These are phyloP conservation scores for Melikaiella ostensackeni DNA, from an alignment of 2,888 invertebrate species.

Conservation along the genomic window DNA sequence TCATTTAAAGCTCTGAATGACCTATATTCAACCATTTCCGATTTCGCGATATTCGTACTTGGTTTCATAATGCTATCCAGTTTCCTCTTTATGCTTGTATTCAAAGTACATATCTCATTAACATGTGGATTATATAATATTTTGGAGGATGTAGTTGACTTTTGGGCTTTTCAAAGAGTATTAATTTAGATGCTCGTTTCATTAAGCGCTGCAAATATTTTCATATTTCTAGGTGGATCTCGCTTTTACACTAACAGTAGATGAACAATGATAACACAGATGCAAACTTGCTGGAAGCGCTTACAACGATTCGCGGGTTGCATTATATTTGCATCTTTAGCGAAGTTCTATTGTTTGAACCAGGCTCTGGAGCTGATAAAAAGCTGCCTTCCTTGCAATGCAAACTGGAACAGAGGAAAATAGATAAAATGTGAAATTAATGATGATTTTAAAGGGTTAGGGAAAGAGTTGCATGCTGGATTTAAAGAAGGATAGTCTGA, in stretches of 20 bases:
- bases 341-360: constrained; percentile 2
- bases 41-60: not conserved
- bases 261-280: constrained; percentile 2
- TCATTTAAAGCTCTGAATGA: not conserved
- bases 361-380: not conserved
- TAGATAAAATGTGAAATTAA: not conserved
- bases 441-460: not conserved
- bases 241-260: not conserved
- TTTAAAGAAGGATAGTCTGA: not conserved
- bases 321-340: constrained; percentile 6
- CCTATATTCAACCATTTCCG: not conserved
- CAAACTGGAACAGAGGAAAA: not conserved
- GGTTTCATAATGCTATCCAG: not conserved
- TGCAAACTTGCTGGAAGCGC: not conserved
- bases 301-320: not conserved
- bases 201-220: not conserved
- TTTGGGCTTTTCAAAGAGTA: not conserved
- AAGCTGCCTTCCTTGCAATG: not conserved
- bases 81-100: not conserved
- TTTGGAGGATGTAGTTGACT: not conserved
- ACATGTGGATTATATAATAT: not conserved
- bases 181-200: not conserved
- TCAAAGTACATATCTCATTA: not conserved
- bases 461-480: not conserved
- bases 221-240: not conserved